A percentile compares a stretch with the other conserved stretches of the same genome.
Evolutionary conservation across 2,888 invertebrate genomes (phyloP).

Genomic region (Lithophane socia): DNA sequence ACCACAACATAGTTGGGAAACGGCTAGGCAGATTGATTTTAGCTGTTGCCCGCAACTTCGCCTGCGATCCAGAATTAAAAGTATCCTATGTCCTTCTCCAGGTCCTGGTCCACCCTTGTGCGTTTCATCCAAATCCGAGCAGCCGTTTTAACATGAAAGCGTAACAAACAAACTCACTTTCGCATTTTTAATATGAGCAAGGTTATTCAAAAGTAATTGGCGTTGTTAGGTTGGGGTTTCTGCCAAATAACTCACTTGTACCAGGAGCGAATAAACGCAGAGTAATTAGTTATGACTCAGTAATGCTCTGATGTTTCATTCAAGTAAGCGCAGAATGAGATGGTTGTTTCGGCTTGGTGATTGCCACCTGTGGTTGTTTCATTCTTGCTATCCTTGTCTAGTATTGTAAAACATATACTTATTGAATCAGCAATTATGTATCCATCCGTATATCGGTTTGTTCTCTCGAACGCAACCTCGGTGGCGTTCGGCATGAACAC

Average conservation of each 20-base stretch:
- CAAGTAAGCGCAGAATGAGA: background rate
- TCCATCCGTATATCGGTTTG: background rate
- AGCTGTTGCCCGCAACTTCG: too few relatives aligned
- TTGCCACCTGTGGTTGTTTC: background rate
- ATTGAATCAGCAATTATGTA: background rate
- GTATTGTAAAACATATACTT: background rate
- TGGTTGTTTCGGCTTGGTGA: background rate
- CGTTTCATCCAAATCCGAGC: too few relatives aligned
- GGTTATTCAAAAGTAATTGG: background rate
- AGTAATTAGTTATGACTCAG: background rate
- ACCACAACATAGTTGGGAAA: too few relatives aligned
- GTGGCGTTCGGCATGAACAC: background rate
- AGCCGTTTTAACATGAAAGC: too few relatives aligned
- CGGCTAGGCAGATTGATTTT: too few relatives aligned
- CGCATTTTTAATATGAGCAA: too few relatives aligned
- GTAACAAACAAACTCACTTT: too few relatives aligned
- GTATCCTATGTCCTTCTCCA: too few relatives aligned
- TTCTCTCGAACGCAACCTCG: background rate
- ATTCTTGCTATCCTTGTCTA: background rate
- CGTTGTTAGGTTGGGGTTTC: background rate
- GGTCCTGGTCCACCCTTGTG: too few relatives aligned
- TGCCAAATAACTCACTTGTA: background rate
- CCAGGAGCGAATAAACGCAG: background rate
- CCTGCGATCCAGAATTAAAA: too few relatives aligned
- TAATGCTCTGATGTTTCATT: background rate